Evolutionary conservation across 2,113 vertebrate genomes (phyloP), one percentile per base, ranked within the genome.

Genomic region (Sphaerodactylus townsendi): DNA sequence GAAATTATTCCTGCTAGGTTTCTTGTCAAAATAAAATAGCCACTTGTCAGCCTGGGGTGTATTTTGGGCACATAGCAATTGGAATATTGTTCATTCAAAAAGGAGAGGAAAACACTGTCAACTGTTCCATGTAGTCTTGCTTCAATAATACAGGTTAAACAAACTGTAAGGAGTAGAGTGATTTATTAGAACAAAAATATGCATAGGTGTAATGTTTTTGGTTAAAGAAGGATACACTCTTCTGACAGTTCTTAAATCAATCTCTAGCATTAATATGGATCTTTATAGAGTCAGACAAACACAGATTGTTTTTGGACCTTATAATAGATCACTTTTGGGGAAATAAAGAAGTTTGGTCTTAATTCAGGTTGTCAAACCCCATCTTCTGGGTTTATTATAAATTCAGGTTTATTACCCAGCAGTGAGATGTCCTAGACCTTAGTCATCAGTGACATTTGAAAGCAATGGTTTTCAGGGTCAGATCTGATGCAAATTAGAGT

Each of bases 21-120:
- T 30, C 69, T 46, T 17, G n/a, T 71, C 13, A 44, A 79, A 79
- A 15, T 15, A 71, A n/a, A 39, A 81, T 81, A 70, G 37, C 37
- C 33, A 11, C 66, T 50, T 53, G 25, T 39, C 21, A 35, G 68
- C 28, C 53, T 69, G 50, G 33, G 50, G 39, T n/a, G 10, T 71
- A 19, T 41, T 56, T 48, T 72, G 28, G 17, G 1, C 0, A 0
- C 0, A 1, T 11, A 13, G 48, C 7, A 0, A 21, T 84, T 82
- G 65, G 30, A 82, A 30, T 30, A 35, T 0, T 0, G 19, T n/a
- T 30, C 53, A 9, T 70, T 84, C 79, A 75, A 46, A n/a, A 72
- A 30, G 25, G n/a, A 66, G 11, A 6, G 1, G 14, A 59, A 35
- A n/a, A 11, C 9, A 17, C n/a, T 28, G 33, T 70, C 11, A 33